These are phyloP conservation scores for Lampris incognitus DNA, from an alignment of 2,113 vertebrate genomes.

Conservation along the genomic window DNA sequence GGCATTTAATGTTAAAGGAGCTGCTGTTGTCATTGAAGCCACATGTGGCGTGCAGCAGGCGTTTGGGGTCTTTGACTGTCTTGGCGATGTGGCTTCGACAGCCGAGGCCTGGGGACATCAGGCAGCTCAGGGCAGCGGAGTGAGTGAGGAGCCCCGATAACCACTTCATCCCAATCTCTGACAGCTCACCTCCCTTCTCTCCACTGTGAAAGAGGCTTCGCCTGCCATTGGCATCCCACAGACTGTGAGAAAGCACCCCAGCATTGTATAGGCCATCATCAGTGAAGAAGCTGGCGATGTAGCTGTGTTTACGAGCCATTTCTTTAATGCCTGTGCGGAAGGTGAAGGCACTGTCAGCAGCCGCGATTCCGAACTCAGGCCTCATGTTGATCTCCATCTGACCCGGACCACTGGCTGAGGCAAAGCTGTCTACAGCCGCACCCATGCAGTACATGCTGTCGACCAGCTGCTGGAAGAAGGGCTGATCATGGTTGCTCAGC, in stretches of 20 bases:
- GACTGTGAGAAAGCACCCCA: conserved; percentile 88
- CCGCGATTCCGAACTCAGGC: conserved; percentile 88
- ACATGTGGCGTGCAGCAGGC: conserved; percentile 83
- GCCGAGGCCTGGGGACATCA: conserved; percentile 88
- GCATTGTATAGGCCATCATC: conserved; percentile 89
- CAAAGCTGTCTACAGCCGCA: conserved; percentile 91
- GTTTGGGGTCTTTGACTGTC: conserved; percentile 85
- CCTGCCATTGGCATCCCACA: conserved; percentile 88
- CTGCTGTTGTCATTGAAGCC: conserved; percentile 92
- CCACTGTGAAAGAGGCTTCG: conserved; percentile 85
- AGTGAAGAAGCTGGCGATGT: conserved; percentile 90
- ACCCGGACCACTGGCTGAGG: conserved; percentile 88
- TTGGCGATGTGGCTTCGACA: conserved; percentile 87
- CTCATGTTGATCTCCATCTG: conserved; percentile 94
- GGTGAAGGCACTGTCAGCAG: conserved; percentile 92
- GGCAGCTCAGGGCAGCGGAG: conserved; percentile 90
- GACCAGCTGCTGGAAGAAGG: conserved; percentile 92
- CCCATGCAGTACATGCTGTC: conserved; percentile 92
- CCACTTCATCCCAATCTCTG: conserved; percentile 88
- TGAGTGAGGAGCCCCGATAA: conserved; percentile 89
- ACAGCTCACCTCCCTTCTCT: conserved; percentile 78
- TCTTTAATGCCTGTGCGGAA: conserved; percentile 94
- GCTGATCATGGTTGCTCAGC: conserved; percentile 89
- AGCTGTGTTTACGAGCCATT: conserved; percentile 90
- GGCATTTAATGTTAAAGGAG: conserved; percentile 90